A percentile compares a stretch with the other conserved stretches of the same genome.
phyloP scores from a whole-genome alignment of 1,140 invertebrate species.

The Orchestia grillus region DNA sequence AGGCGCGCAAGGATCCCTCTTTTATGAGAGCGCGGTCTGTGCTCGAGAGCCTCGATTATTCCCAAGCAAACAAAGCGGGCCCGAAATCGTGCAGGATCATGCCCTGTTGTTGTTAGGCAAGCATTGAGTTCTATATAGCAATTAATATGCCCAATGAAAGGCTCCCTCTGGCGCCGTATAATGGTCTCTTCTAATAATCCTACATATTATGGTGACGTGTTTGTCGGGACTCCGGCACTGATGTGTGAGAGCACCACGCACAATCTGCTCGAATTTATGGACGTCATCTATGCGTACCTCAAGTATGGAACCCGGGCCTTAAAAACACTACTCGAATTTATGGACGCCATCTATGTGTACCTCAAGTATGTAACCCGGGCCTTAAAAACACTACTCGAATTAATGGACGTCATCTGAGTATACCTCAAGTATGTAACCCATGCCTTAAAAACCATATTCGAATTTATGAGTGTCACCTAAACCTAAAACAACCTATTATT shows the following conservation, averaged over 20 bases:
- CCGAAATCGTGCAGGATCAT: conserved; percentile 11
- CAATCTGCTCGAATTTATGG: no score
- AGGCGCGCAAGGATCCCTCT: background rate
- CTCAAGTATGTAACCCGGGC: no score
- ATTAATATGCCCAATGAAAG: conserved; percentile 36
- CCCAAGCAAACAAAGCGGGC: background rate
- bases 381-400: no score
- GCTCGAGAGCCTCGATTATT: background rate
- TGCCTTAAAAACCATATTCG: no score
- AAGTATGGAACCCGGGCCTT: no score
- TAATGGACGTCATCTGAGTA: no score
- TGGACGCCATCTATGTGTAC: no score
- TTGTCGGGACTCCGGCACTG: background rate
- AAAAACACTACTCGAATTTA: no score
- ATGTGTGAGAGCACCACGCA: background rate
- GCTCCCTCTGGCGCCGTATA: background rate
- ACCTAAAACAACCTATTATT: no score
- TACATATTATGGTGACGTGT: background rate
- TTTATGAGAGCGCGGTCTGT: background rate
- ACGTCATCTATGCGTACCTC: no score
- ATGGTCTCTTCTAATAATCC: background rate
- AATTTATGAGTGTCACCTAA: no score
- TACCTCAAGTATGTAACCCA: no score
- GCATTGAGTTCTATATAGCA: background rate
- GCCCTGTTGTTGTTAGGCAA: conserved; percentile 2